phyloP scores from a whole-genome alignment of 30 jellyfish, hydroid and myxozoan genomes.

The Hydra vulgaris region DNA sequence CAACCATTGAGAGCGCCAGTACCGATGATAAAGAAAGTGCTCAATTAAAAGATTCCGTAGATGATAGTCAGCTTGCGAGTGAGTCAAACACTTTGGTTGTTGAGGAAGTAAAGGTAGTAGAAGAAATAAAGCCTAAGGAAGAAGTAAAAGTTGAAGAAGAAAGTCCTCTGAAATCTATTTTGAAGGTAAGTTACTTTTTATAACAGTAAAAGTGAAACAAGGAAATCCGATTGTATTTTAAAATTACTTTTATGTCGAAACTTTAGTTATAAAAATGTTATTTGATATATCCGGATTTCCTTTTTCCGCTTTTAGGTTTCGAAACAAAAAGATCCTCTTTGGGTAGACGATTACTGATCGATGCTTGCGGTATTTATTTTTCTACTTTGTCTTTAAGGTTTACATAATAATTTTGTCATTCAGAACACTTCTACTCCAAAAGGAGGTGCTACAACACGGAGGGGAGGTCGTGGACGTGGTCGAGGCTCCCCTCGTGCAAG shows the following conservation, averaged over 20 bases:
- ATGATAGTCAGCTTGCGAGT: background rate
- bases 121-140: background rate
- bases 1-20: background rate
- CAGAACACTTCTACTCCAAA: background rate
- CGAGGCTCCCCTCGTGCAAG: constrained; percentile 12
- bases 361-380: background rate
- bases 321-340: background rate
- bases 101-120: background rate
- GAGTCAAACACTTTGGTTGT: too few relatives aligned
- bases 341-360: background rate
- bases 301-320: background rate
- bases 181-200: background rate
- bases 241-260: background rate
- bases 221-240: background rate
- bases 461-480: constrained; percentile 24
- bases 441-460: constrained; percentile 14
- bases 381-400: background rate
- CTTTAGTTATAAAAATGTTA: background rate
- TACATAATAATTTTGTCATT: background rate
- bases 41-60: background rate
- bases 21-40: background rate
- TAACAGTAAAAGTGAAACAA: background rate
- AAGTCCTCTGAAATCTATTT: constrained; percentile 14
- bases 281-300: background rate
- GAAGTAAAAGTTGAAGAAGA: background rate